A percentile compares a stretch with the other conserved stretches of the same genome.
Evolutionary conservation across 2,888 invertebrate species (phyloP).

Genomic region (Uropetala carovei): DNA sequence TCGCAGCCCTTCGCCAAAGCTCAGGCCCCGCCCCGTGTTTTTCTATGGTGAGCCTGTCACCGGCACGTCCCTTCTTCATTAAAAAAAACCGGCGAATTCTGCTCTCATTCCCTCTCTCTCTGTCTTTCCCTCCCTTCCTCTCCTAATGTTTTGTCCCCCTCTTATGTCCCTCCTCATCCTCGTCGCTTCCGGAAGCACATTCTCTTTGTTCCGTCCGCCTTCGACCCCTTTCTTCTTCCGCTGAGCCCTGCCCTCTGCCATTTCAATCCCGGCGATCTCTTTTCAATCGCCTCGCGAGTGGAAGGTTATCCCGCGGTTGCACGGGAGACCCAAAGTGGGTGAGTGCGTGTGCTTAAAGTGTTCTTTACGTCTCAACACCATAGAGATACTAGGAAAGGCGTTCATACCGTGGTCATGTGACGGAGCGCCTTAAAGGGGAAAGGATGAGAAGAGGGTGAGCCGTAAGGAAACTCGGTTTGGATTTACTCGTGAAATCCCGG

Average conservation of each 20-base stretch:
- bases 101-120: not conserved
- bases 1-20: not conserved
- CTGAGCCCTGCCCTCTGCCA: not conserved
- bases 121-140: not conserved
- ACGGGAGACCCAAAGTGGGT: not conserved
- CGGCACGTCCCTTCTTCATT: not conserved
- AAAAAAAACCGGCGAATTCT: not conserved
- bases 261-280: slow-evolving; percentile 1
- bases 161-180: not conserved
- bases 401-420: not conserved
- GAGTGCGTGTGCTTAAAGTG: not conserved
- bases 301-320: not conserved
- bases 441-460: not conserved
- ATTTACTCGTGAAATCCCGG: not conserved
- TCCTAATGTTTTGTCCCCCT: not conserved
- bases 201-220: not conserved
- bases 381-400: not conserved
- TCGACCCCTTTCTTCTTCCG: not conserved
- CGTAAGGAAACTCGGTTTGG: not conserved
- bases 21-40: not conserved
- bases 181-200: not conserved
- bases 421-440: not conserved
- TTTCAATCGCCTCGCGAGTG: slow-evolving; percentile 2
- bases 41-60: not conserved
- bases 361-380: not conserved